A percentile compares a stretch with the other conserved stretches of the same genome.
Evolutionary conservation across 2,797 vertebrate genomes (phyloP).

Genomic region (Sylvia borin): DNA sequence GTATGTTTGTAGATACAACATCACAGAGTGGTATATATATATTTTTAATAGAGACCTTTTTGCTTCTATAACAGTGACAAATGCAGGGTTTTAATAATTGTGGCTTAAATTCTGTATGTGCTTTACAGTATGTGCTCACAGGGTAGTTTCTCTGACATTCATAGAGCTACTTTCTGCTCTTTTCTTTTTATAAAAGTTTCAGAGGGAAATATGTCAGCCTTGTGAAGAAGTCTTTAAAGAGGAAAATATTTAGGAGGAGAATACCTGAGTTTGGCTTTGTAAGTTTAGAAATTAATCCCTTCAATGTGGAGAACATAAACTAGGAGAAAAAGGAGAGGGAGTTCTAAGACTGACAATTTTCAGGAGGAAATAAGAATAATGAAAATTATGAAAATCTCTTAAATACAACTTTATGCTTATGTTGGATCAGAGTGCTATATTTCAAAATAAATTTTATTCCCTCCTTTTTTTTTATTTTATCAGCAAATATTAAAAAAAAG

Average conservation of each 20-base stretch:
- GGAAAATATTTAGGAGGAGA: background rate
- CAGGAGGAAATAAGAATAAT: background rate
- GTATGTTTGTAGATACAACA: background rate
- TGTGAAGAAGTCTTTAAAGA: background rate
- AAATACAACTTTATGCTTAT: background rate
- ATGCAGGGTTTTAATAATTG: background rate
- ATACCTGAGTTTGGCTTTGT: background rate
- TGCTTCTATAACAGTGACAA: background rate
- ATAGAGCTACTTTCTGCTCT: background rate
- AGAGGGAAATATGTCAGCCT: background rate
- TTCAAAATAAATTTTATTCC: background rate
- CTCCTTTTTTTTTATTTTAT: background rate
- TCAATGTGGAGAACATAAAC: background rate
- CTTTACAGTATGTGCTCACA: background rate
- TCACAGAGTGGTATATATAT: background rate
- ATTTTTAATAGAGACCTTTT: background rate
- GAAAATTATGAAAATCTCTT: background rate
- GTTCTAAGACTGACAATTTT: background rate
- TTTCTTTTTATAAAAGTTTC: background rate
- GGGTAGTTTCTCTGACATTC: background rate
- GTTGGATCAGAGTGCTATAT: background rate
- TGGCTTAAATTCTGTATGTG: background rate
- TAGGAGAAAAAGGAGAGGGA: background rate
- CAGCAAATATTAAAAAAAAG: background rate
- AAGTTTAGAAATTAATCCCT: background rate